A percentile compares a stretch with the other conserved stretches of the same genome.
phyloP scores from a whole-genome alignment of 2,113 vertebrate genomes.

The Sisor rabdophorus region DNA sequence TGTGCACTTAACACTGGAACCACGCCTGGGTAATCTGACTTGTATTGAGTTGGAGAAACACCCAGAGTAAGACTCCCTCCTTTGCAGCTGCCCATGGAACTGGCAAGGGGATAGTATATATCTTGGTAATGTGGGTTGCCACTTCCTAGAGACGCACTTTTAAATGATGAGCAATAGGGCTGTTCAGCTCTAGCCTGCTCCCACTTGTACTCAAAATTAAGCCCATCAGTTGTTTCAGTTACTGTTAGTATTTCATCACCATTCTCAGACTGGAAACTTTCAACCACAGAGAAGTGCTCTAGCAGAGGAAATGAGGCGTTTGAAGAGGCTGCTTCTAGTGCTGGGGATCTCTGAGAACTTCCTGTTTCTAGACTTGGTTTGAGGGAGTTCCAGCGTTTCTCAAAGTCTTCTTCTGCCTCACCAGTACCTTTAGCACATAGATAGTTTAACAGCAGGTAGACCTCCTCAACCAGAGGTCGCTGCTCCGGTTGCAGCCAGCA shows the following conservation, averaged over 20 bases:
- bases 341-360: slow-evolving; percentile 60
- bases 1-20: slow-evolving; percentile 90
- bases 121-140: slow-evolving; percentile 78
- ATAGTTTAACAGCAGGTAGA: slow-evolving; percentile 90
- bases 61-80: slow-evolving; percentile 69
- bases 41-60: slow-evolving; percentile 79
- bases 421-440: slow-evolving; percentile 86
- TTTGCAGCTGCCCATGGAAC: slow-evolving; percentile 58
- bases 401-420: slow-evolving; percentile 87
- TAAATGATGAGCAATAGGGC: slow-evolving; percentile 70
- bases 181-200: slow-evolving; percentile 78
- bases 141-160: slow-evolving; percentile 74
- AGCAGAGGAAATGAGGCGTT: slow-evolving; percentile 86
- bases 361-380: slow-evolving; percentile 74
- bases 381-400: slow-evolving; percentile 90
- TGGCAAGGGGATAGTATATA: slow-evolving; percentile 75
- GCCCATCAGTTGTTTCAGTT: slow-evolving; percentile 91
- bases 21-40: slow-evolving; percentile 77
- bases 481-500: slow-evolving; percentile 97
- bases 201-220: slow-evolving; percentile 98
- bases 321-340: slow-evolving; percentile 70
- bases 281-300: slow-evolving; percentile 80
- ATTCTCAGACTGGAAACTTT: slow-evolving; percentile 81
- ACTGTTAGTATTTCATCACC: slow-evolving; percentile 91
- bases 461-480: slow-evolving; percentile 88